These are phyloP conservation scores for Platysternon megacephalum DNA, from an alignment of 2,113 vertebrate genomes.

Conservation along the genomic window DNA sequence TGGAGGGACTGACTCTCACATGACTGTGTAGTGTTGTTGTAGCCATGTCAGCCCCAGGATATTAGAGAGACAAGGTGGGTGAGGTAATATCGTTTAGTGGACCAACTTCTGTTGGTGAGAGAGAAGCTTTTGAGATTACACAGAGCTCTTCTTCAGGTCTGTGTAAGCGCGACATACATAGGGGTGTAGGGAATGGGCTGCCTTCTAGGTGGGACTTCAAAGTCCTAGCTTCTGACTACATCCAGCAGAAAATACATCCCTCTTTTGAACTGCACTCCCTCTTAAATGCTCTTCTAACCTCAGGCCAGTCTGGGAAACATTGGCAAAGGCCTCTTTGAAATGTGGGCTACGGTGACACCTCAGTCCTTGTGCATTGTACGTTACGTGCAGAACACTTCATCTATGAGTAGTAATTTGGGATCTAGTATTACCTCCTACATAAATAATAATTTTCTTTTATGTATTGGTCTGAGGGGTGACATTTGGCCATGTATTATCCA, in stretches of 20 bases:
- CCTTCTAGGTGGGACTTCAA: fast-evolving
- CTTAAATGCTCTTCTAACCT: neutral
- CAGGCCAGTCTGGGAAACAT: neutral
- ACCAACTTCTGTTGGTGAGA: neutral
- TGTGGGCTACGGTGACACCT: neutral
- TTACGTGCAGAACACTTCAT: neutral
- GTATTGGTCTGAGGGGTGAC: neutral
- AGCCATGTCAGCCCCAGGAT: neutral
- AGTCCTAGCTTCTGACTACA: neutral
- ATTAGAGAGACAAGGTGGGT: neutral
- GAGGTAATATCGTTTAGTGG: neutral
- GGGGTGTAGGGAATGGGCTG: neutral
- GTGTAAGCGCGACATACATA: neutral
- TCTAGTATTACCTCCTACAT: neutral
- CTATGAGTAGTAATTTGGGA: neutral
- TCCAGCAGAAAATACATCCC: neutral
- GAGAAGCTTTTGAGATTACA: neutral
- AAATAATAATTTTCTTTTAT: neutral
- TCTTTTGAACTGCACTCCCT: constrained; percentile 8
- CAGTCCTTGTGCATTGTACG: neutral
- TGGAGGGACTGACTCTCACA: neutral
- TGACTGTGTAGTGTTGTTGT: neutral
- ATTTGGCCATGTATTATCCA: neutral
- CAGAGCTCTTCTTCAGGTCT: neutral
- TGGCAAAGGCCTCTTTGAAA: neutral